phyloP scores from a whole-genome alignment of 2,888 invertebrate species.

The Mantis religiosa region DNA sequence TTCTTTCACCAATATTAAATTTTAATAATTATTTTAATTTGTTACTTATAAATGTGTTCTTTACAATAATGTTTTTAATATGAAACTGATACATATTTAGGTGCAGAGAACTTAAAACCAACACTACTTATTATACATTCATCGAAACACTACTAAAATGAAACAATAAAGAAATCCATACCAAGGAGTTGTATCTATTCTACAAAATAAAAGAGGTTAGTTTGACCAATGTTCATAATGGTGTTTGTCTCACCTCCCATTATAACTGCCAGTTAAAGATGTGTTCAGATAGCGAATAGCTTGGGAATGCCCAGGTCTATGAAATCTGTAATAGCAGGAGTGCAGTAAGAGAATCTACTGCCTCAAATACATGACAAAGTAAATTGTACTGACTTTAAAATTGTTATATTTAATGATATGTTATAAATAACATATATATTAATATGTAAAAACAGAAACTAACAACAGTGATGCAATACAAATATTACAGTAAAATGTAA shows the following conservation, averaged over 20 bases:
- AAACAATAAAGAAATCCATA: constrained; percentile 25
- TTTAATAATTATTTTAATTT: no score
- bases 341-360: not conserved
- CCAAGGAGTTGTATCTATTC: not conserved
- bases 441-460: no score
- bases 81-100: not conserved
- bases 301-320: not conserved
- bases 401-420: no score
- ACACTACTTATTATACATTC: not conserved
- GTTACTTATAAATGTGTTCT: no score
- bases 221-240: not conserved
- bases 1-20: no score
- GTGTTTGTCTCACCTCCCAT: constrained; percentile 23
- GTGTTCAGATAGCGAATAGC: not conserved
- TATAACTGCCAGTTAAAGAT: not conserved
- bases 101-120: not conserved
- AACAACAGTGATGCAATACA: no score
- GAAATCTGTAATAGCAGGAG: constrained; percentile 21
- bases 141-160: constrained; percentile 38
- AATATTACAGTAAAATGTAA: no score
- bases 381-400: not conserved
- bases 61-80: no score
- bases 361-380: not conserved
- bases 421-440: no score
- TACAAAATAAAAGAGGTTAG: not conserved